Percentiles rank a stretch among this genome's conserved stretches.
These are phyloP conservation scores for Pecten maximus DNA, from an alignment of 2,888 invertebrate genomes.

Conservation along the genomic window DNA sequence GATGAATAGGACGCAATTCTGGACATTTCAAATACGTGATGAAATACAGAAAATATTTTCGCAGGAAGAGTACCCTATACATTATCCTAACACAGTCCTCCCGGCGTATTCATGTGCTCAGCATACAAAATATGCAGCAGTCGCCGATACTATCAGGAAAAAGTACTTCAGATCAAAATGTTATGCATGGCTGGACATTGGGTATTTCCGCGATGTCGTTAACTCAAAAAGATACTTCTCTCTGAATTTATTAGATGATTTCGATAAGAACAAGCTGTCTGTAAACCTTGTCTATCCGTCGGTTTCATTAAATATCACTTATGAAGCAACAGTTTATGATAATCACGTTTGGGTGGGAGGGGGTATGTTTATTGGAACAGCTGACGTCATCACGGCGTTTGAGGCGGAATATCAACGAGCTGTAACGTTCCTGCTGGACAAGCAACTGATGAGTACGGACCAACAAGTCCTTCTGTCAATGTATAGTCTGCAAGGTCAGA, in stretches of 20 bases:
- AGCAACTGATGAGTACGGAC: conserved; percentile 56
- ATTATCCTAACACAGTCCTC: conserved; percentile 67
- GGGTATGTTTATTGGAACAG: conserved; percentile 56
- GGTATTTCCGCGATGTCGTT: conserved; percentile 63
- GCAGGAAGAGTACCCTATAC: conserved; percentile 63
- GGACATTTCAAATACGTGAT: conserved; percentile 61
- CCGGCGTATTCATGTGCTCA: conserved; percentile 68
- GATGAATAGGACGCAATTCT: conserved; percentile 56
- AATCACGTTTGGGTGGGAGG: conserved; percentile 62
- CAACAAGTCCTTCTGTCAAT: conserved; percentile 59
- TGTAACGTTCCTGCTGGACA: conserved; percentile 53
- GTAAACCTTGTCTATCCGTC: conserved; percentile 31
- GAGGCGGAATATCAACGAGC: conserved; percentile 53
- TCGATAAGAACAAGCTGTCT: conserved; percentile 53
- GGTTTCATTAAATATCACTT: conserved; percentile 45
- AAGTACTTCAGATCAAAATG: conserved; percentile 60
- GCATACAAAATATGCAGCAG: conserved; percentile 67
- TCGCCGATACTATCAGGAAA: conserved; percentile 54
- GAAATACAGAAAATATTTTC: conserved; percentile 56
- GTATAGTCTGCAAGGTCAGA: conserved; percentile 50
- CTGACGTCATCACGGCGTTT: conserved; percentile 46
- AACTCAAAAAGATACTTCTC: conserved; percentile 52
- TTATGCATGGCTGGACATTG: conserved; percentile 70
- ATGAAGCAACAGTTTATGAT: conserved; percentile 53
- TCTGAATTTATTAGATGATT: conserved; percentile 49